Evolutionary conservation across 2,113 vertebrate genomes (phyloP), one percentile per base, ranked within the genome.

Genomic region (Colius striatus): DNA sequence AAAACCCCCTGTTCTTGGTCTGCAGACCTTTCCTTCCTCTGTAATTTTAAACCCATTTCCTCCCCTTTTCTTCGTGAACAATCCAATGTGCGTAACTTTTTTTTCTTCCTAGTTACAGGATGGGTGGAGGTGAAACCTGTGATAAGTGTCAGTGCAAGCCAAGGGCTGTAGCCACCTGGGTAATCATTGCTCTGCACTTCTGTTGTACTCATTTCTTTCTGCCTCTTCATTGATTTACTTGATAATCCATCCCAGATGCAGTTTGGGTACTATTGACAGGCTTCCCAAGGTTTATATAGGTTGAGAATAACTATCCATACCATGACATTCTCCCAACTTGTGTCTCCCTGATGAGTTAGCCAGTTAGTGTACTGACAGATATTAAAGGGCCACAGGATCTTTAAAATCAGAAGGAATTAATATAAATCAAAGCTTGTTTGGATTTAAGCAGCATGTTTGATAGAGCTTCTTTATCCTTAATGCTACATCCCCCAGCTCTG

Each of bases 11-110:
- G 38, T 90, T 73, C 75, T 92, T 0, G 0, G 8, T 55, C 53
- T 68, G 48, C 72, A 96, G 94, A 61, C 90, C 11, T 92, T 93
- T 96, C 87, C 93, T 95, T 95, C 92, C 92, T 92, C 68, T 86
- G 68, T 92, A 90, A 86, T 78, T 90, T 88, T 84, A 89, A 95
- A 91, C 65, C n/a, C 67, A 63, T 92, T 95, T 94, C 93, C 94
- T 95, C 62, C 47, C 16, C 41, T 83, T 84, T 86, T 91, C 67
- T 91, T 45, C 45, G 5, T 17, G 71, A 75, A 83, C 82, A 87
- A 92, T 91, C 34, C 32, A 22, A 68, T 30, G 30, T 17, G 41
- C 36, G 43, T 73, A 26, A 76, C 41, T 36, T 61, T 22, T 34
- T 32, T 16, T 32, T n/a, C 20, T 27, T 41, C 5, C 14, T 11